Base-by-base conservation (phyloP, 1,140 invertebrate genomes). In the Pseudomyrmex cubaensis region DNA sequence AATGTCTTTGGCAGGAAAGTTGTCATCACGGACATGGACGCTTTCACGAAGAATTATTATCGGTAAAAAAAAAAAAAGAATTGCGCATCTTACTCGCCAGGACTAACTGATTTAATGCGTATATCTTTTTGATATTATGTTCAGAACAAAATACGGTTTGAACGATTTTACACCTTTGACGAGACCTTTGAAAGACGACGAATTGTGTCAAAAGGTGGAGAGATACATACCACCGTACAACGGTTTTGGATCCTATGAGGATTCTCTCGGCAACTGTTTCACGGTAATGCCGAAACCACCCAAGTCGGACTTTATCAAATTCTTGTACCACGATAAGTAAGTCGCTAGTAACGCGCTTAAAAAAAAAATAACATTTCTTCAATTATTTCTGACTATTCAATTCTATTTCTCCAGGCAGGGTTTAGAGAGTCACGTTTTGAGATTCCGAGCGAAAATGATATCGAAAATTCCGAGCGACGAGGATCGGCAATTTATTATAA, bases 1-100 rank as follows among this genome's bases (percentile, higher is more conserved):
- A 96, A 97, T 85, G 96, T 98, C 17, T 98, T 96, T 87, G 98
- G 98, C 8, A 95, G 98, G 63, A 96, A 96, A 62, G 95, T 99
- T 35, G 95, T 98, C 0, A 94, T 99, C 0, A 97, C 96, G 0
- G 97, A 98, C 91, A 97, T 98, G 85, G 98, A 99, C 94, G 94
- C 95, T 17, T 98, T 97, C 89, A 99, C 98, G 0, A 97, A 97
- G 91, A 96, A 97, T 59, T 99, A 98, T 94, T 99, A 98, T 92
- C 95, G 96, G 85, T 95, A 52, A 63, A 52, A 13, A 46, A 22
- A 56, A 10, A 9, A n/a, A 12, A 46, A 0, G 35, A 35, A 35
- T 35, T 35, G 0, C 35, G 5, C 5, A 35, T 35, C 35, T 35
- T 35, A 35, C 35, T 0, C 35, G 35, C 35, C 35, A 35, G 7